These are phyloP conservation scores for Sphaerophoria rueppellii DNA, from an alignment of 2,888 invertebrate genomes.

Conservation along the genomic window DNA sequence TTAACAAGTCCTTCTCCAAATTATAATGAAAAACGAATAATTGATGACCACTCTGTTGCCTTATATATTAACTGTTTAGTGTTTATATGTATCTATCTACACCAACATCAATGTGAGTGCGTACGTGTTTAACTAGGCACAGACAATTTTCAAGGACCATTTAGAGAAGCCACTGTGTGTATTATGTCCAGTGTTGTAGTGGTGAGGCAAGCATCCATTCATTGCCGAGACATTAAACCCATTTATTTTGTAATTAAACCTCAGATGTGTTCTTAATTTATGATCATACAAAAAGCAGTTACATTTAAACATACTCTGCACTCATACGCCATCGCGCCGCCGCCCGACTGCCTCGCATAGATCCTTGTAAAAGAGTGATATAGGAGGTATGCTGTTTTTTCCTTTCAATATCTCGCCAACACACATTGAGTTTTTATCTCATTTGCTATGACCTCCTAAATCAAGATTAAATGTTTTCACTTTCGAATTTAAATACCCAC, in stretches of 20 bases:
- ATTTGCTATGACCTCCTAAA: not conserved
- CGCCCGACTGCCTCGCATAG: not conserved
- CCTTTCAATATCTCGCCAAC: constrained; percentile 18
- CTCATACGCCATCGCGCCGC: constrained; percentile 3
- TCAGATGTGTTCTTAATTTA: constrained; percentile 62
- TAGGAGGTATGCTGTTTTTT: constrained; percentile 14
- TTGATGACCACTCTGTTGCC: constrained; percentile 45
- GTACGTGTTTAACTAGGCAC: not conserved
- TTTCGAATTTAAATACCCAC: constrained; percentile 59
- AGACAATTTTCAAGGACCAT: constrained; percentile 37
- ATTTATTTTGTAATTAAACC: constrained; percentile 63
- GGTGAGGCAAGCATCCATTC: constrained; percentile 46
- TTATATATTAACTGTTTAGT: constrained; percentile 32
- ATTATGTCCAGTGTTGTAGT: constrained; percentile 4
- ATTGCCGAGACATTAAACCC: constrained; percentile 46
- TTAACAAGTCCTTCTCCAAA: constrained; percentile 27
- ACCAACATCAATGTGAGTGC: not conserved
- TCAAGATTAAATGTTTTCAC: constrained; percentile 67
- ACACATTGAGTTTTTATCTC: not conserved
- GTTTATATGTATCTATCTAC: not conserved
- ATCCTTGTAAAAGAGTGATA: not conserved
- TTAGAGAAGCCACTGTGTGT: constrained; percentile 37
- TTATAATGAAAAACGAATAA: constrained; percentile 38
- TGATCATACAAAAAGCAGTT: constrained; percentile 49
- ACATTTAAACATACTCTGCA: constrained; percentile 45